phyloP scores from a whole-genome alignment of 1,140 invertebrate genomes.

The Cydia amplana region DNA sequence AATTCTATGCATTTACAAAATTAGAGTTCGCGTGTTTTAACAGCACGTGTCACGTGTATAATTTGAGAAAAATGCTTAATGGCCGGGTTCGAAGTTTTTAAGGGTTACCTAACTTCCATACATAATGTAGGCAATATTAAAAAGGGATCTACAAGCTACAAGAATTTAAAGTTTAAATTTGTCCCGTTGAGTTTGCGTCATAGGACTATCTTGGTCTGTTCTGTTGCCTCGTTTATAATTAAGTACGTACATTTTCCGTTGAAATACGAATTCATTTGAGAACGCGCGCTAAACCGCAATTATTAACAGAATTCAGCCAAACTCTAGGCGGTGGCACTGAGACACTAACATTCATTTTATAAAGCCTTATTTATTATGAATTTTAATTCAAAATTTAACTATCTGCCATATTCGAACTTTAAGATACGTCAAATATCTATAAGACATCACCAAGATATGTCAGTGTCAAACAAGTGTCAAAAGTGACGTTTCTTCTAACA shows the following conservation, averaged over 20 bases:
- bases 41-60: not conserved
- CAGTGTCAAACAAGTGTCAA: no score
- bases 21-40: constrained; percentile 2
- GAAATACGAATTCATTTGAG: constrained; percentile 7
- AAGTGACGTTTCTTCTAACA: no score
- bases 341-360: not conserved
- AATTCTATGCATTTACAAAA: constrained; percentile 16
- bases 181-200: not conserved
- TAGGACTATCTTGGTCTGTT: not conserved
- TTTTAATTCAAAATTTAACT: no score
- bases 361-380: not conserved
- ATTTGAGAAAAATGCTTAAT: constrained; percentile 3
- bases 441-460: no score
- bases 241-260: not conserved
- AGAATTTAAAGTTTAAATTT: not conserved
- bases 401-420: no score
- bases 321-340: not conserved
- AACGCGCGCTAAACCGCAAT: constrained; percentile 6
- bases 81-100: not conserved
- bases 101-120: not conserved
- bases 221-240: not conserved
- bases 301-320: constrained; percentile 7
- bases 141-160: not conserved
- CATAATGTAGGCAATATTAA: not conserved
- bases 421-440: no score